These are phyloP conservation scores for Neomorphus geoffroyi DNA, from an alignment of 2,797 vertebrate species.

Conservation along the genomic window DNA sequence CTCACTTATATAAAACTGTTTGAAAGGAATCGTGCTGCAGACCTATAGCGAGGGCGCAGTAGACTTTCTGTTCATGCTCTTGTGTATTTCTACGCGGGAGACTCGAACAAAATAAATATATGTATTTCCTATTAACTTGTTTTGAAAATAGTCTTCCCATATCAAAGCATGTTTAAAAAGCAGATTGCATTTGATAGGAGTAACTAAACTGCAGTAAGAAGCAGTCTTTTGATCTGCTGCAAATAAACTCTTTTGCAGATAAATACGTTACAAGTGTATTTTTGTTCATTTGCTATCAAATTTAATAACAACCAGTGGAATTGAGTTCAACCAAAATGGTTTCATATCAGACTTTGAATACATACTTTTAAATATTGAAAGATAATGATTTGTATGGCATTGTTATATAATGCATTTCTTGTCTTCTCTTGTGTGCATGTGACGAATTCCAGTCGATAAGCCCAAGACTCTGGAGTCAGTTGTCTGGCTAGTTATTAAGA, in stretches of 20 bases:
- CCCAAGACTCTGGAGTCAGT: conserved; percentile 80
- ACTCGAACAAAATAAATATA: not conserved
- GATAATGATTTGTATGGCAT: conserved; percentile 75
- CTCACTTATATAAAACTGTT: not conserved
- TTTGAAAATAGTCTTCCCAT: conserved; percentile 63
- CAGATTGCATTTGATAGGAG: conserved; percentile 68
- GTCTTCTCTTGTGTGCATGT: conserved; percentile 77
- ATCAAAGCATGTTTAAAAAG: conserved; percentile 66
- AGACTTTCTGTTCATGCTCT: not conserved
- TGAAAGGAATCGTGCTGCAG: not conserved
- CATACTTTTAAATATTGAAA: conserved; percentile 79
- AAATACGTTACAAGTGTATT: conserved; percentile 75
- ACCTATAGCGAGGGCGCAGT: conserved; percentile 6
- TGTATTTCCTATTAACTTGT: conserved; percentile 52
- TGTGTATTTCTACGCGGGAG: conserved; percentile 13
- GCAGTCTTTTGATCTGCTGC: conserved; percentile 78
- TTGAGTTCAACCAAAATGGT: conserved; percentile 70
- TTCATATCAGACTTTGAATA: conserved; percentile 72
- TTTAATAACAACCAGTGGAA: conserved; percentile 69
- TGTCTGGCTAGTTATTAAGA: conserved; percentile 84
- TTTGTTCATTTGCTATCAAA: conserved; percentile 78
- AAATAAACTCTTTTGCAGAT: conserved; percentile 79
- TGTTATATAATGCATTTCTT: conserved; percentile 79
- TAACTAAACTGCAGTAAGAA: conserved; percentile 74
- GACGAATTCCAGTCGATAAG: conserved; percentile 83